Evolutionary conservation across 2,888 invertebrate genomes (phyloP).

Genomic region (Exocentrus adspersus): DNA sequence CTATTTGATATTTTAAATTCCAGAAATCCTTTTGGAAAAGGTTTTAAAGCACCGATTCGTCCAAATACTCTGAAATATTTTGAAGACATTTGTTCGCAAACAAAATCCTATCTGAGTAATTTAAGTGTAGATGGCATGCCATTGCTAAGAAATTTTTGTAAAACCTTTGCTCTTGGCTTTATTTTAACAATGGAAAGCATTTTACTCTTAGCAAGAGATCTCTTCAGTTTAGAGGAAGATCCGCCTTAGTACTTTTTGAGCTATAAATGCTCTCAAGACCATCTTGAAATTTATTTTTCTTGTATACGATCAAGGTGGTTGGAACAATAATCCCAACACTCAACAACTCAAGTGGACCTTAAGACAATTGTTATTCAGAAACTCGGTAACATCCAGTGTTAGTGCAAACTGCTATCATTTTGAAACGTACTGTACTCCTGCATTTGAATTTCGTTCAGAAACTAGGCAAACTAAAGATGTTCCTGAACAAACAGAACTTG

Average conservation of each 20-base stretch:
- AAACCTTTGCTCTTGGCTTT: constrained; percentile 44
- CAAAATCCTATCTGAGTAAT: constrained; percentile 27
- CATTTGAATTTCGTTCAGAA: constrained; percentile 37
- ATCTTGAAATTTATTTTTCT: constrained; percentile 21
- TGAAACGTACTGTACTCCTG: constrained; percentile 28
- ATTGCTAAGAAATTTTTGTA: constrained; percentile 28
- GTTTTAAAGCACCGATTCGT: constrained; percentile 41
- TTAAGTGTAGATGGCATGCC: constrained; percentile 36
- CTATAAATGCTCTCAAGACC: constrained; percentile 17
- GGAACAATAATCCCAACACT: constrained; percentile 42
- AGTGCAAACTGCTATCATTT: constrained; percentile 39
- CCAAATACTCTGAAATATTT: constrained; percentile 31
- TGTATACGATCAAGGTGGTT: constrained; percentile 18
- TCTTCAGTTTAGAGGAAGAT: constrained; percentile 25
- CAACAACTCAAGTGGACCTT: constrained; percentile 38
- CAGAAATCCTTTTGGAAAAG: constrained; percentile 41
- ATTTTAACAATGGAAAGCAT: constrained; percentile 36
- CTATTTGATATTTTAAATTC: constrained; percentile 44
- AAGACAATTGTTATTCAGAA: constrained; percentile 40
- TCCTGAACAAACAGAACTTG: not conserved
- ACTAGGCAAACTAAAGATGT: constrained; percentile 13
- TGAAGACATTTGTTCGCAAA: constrained; percentile 26
- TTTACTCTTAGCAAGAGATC: constrained; percentile 26
- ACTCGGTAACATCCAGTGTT: constrained; percentile 39
- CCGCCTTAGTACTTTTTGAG: constrained; percentile 7